Evolutionary conservation across 2,888 invertebrate genomes (phyloP).

Genomic region (Acleris holmiana): DNA sequence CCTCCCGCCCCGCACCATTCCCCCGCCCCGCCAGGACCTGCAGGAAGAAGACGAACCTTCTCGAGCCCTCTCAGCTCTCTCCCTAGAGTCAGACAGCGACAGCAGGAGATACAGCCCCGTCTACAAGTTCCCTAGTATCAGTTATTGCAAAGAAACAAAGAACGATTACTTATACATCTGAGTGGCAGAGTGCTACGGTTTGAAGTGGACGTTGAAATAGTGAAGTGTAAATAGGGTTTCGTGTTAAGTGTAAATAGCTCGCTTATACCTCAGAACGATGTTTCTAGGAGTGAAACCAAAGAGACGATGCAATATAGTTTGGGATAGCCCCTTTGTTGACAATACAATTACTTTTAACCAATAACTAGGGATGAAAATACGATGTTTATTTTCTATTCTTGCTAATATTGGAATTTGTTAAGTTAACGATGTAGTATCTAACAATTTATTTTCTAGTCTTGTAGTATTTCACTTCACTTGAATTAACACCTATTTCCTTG

Average conservation of each 20-base stretch:
- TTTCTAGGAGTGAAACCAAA: slow-evolving; percentile 70
- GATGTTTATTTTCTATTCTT: slow-evolving; percentile 13
- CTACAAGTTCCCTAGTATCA: slow-evolving; percentile 79
- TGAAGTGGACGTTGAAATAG: slow-evolving; percentile 56
- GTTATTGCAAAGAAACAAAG: slow-evolving; percentile 74
- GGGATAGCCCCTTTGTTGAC: slow-evolving; percentile 36
- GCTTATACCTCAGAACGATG: slow-evolving; percentile 49
- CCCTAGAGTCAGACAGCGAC: slow-evolving; percentile 71
- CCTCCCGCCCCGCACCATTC: slow-evolving; percentile 85
- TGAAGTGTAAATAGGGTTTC: slow-evolving; percentile 64
- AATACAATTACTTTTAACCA: slow-evolving; percentile 12
- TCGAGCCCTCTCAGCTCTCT: slow-evolving; percentile 73
- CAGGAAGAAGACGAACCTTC: slow-evolving; percentile 66
- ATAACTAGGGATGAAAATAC: slow-evolving; percentile 14
- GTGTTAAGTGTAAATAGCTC: slow-evolving; percentile 69
- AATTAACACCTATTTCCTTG: slow-evolving; percentile 32
- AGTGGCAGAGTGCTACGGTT: slow-evolving; percentile 53
- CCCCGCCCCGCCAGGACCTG: slow-evolving; percentile 56
- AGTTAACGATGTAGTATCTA: slow-evolving; percentile 21
- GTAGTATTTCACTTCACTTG: slow-evolving; percentile 43
- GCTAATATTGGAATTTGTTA: slow-evolving; percentile 30
- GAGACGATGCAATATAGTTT: slow-evolving; percentile 61
- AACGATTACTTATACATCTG: slow-evolving; percentile 80
- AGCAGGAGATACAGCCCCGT: slow-evolving; percentile 76
- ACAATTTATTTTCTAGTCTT: slow-evolving; percentile 47